phyloP scores from a whole-genome alignment of 1,140 invertebrate species.

The Cephus cinctus region DNA sequence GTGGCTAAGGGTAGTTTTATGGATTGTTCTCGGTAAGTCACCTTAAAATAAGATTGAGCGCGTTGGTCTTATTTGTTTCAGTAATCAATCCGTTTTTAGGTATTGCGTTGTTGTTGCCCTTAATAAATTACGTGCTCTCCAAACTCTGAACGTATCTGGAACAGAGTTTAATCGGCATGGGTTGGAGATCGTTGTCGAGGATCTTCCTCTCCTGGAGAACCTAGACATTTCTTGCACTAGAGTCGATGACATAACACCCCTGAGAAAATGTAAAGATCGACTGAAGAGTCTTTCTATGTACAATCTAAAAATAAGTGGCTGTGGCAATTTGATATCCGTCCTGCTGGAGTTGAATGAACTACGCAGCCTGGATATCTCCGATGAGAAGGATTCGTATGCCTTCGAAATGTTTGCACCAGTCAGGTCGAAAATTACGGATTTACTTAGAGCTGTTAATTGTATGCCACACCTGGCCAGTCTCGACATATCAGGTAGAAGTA shows the following conservation, averaged over 20 bases:
- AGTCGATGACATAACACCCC: constrained; percentile 67
- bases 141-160: constrained; percentile 69
- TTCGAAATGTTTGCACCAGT: constrained; percentile 52
- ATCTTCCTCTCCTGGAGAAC: constrained; percentile 66
- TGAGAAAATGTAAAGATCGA: constrained; percentile 63
- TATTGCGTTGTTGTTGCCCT: constrained; percentile 58
- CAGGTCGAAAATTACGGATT: constrained; percentile 55
- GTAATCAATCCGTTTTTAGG: constrained; percentile 25
- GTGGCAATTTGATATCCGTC: constrained; percentile 57
- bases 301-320: constrained; percentile 60
- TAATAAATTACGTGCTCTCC: constrained; percentile 62
- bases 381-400: constrained; percentile 58
- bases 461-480: constrained; percentile 66
- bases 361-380: constrained; percentile 67
- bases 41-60: constrained; percentile 7
- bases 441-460: constrained; percentile 51
- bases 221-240: constrained; percentile 72
- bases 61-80: constrained; percentile 5
- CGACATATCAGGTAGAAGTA: constrained; percentile 66
- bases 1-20: constrained; percentile 68
- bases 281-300: constrained; percentile 67
- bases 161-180: constrained; percentile 73
- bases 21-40: constrained; percentile 54
- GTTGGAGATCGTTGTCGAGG: constrained; percentile 68
- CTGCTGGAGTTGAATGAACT: constrained; percentile 63